Conservation (phyloP, 2,888 invertebrate genomes). For the Napeogenes sylphis region DNA sequence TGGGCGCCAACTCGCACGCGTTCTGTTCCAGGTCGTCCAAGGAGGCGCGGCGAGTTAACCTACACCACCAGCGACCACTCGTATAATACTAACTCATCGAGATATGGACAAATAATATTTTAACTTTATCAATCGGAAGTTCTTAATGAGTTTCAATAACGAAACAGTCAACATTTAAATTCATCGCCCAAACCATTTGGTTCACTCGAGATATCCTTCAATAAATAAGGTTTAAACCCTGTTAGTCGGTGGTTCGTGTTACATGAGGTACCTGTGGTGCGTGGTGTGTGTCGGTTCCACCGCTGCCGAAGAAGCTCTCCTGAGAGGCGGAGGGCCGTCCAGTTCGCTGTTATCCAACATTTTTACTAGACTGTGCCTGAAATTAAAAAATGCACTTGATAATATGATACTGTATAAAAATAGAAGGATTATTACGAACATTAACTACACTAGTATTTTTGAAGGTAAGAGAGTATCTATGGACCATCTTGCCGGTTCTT, state of each 20-base stretch:
- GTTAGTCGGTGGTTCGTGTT: neutral
- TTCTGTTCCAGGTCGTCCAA: slow-evolving; percentile 89
- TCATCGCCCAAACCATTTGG: too few species aligned
- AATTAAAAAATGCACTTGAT: neutral
- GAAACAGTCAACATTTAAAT: too few species aligned
- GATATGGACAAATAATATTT: too few species aligned
- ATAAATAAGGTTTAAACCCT: too few species aligned
- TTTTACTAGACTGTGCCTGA: slow-evolving; percentile 86
- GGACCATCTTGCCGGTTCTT: too few species aligned
- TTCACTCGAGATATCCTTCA: too few species aligned
- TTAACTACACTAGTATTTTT: too few species aligned
- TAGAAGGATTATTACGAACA: too few species aligned
- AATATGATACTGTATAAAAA: neutral
- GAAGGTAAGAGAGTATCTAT: too few species aligned
- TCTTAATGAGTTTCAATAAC: too few species aligned
- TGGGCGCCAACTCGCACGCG: slow-evolving; percentile 88
- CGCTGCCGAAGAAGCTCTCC: slow-evolving; percentile 70
- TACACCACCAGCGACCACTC: neutral
- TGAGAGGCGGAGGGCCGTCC: slow-evolving; percentile 84
- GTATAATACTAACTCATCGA: too few species aligned
- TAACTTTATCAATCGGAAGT: too few species aligned
- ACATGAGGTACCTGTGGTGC: slow-evolving; percentile 41
- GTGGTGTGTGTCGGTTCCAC: slow-evolving; percentile 45
- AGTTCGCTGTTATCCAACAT: slow-evolving; percentile 84
- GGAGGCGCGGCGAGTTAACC: slow-evolving; percentile 79